Conservation (phyloP, 1,140 invertebrate species). For the Agrilus planipennis region DNA sequence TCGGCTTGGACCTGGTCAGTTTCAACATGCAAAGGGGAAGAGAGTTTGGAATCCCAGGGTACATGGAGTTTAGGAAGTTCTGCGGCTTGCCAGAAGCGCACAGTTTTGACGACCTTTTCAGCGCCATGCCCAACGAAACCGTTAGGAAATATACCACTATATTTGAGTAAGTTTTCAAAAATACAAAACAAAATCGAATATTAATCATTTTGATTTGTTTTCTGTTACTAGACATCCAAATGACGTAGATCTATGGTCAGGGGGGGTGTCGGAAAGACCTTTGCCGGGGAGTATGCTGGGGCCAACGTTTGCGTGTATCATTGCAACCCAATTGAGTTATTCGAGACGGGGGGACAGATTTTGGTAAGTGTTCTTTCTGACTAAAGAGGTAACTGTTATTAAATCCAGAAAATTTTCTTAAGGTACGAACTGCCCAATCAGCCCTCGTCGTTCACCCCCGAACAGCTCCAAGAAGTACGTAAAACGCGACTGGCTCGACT, state of each 20-base stretch:
- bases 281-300: slow-evolving; percentile 82
- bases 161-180: slow-evolving; percentile 50
- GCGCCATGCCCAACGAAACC: slow-evolving; percentile 82
- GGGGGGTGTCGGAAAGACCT: slow-evolving; percentile 80
- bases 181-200: background rate
- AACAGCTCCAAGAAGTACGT: slow-evolving; percentile 82
- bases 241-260: slow-evolving; percentile 87
- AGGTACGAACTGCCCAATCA: slow-evolving; percentile 84
- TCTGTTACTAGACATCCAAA: slow-evolving; percentile 52
- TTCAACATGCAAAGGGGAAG: slow-evolving; percentile 90
- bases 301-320: slow-evolving; percentile 91
- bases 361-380: slow-evolving; percentile 46
- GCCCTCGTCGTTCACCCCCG: slow-evolving; percentile 80
- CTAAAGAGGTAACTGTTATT: too few species aligned
- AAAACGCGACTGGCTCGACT: slow-evolving; percentile 76
- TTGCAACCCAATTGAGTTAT: slow-evolving; percentile 92
- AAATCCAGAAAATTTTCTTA: too few species aligned
- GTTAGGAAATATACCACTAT: slow-evolving; percentile 62
- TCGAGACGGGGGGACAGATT: slow-evolving; percentile 85
- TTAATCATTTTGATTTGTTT: slow-evolving; percentile 5
- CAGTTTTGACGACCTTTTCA: slow-evolving; percentile 74
- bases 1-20: slow-evolving; percentile 84
- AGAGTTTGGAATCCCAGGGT: slow-evolving; percentile 84
- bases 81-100: slow-evolving; percentile 72
- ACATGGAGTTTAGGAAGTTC: slow-evolving; percentile 87